A percentile compares a stretch with the other conserved stretches of the same genome.
Conservation (phyloP, 2,888 invertebrate species). For the Agriopis aurantiaria region DNA sequence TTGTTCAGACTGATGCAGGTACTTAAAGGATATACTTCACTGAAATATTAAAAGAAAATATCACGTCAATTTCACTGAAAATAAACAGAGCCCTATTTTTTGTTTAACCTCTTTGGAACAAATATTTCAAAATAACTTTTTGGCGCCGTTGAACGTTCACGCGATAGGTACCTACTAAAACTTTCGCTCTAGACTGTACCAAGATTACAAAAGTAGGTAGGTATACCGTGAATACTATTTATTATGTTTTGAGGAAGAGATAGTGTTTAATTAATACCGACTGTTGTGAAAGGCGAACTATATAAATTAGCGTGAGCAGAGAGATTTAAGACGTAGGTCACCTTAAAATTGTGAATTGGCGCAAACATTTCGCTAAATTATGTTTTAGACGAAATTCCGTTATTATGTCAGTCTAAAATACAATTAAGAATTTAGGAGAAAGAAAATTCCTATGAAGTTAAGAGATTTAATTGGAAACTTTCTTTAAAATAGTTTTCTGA, state of each 20-base stretch:
- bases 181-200: conserved; percentile 6
- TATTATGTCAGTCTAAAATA: not conserved
- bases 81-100: no score
- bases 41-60: no score
- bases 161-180: not conserved
- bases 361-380: conserved; percentile 11
- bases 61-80: no score
- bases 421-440: no score
- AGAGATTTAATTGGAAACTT: no score
- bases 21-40: no score
- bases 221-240: conserved; percentile 38
- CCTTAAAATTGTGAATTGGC: conserved; percentile 19
- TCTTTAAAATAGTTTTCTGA: no score
- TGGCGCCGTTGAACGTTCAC: no score
- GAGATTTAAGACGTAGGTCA: conserved; percentile 34
- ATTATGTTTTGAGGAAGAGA: conserved; percentile 40
- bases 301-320: conserved; percentile 39
- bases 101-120: no score
- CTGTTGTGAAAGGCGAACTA: conserved; percentile 43
- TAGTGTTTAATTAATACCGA: conserved; percentile 39
- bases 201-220: conserved; percentile 15
- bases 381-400: conserved; percentile 8
- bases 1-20: no score
- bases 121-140: no score
- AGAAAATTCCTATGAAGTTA: no score